Conservation (phyloP, 2,888 invertebrate species). For the Diachrysia chrysitis region DNA sequence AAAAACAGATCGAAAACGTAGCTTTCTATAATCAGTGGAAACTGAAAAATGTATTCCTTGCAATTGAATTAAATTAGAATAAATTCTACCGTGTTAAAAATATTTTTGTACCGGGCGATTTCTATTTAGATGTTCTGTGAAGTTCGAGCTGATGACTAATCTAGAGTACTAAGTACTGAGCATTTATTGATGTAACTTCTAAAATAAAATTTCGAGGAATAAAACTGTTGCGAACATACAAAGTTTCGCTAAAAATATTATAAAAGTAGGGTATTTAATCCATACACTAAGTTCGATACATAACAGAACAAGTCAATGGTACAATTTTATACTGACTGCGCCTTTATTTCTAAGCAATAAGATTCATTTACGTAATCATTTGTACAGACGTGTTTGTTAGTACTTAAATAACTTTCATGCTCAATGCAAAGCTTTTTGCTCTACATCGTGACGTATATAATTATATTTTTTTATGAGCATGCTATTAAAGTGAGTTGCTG, state of each 20-base stretch:
- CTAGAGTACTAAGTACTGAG: neutral
- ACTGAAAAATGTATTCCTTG: no score
- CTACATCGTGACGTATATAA: constrained; percentile 30
- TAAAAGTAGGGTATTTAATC: constrained; percentile 30
- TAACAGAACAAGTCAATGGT: neutral
- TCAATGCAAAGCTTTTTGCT: constrained; percentile 44
- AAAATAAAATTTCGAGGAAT: neutral
- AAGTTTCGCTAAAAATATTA: constrained; percentile 13
- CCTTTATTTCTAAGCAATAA: neutral
- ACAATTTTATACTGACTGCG: no score
- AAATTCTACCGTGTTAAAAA: no score
- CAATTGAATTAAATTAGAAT: no score
- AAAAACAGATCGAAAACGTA: no score
- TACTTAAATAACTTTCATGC: constrained; percentile 35
- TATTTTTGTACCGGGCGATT: neutral
- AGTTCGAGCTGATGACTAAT: neutral
- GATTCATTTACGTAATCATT: neutral
- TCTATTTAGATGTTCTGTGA: neutral
- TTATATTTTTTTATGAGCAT: constrained; percentile 16
- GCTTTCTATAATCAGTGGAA: no score
- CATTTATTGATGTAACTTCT: neutral
- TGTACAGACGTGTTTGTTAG: neutral
- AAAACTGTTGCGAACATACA: neutral
- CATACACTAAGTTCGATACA: constrained; percentile 15
- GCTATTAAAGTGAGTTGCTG: constrained; percentile 15